Conservation (phyloP, 2,797 vertebrate species). For the Steatocranus sp. region DNA sequence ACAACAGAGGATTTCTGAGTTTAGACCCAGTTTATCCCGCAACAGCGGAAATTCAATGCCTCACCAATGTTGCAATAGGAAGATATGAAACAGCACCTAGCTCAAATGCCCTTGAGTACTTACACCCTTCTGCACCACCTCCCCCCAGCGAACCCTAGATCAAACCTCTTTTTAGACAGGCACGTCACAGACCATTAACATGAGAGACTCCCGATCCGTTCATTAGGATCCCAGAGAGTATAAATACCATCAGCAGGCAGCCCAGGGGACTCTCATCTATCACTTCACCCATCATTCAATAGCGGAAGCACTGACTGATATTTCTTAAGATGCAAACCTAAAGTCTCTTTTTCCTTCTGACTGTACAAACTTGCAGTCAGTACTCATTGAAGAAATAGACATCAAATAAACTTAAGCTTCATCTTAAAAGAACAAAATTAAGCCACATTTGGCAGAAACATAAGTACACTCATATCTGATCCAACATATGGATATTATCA, state of each 20-base stretch:
- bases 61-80: neutral
- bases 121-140: neutral
- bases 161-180: slow-evolving; percentile 24
- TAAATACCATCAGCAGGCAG: slow-evolving; percentile 34
- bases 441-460: neutral
- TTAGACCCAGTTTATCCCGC: neutral
- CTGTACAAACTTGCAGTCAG: neutral
- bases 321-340: neutral
- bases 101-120: neutral
- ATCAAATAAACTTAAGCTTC: neutral
- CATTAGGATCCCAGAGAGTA: slow-evolving; percentile 31
- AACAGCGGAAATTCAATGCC: neutral
- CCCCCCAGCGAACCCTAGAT: slow-evolving; percentile 13
- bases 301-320: neutral
- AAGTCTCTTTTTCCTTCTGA: neutral
- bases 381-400: neutral
- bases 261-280: slow-evolving; percentile 9
- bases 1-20: neutral
- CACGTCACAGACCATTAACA: slow-evolving; percentile 44
- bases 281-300: slow-evolving; percentile 1
- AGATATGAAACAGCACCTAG: neutral
- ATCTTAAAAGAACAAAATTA: neutral
- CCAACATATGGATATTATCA: neutral
- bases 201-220: slow-evolving; percentile 31
- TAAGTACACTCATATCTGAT: neutral